Conservation (phyloP, 1,140 invertebrate genomes). For the Chymomyza costata region DNA sequence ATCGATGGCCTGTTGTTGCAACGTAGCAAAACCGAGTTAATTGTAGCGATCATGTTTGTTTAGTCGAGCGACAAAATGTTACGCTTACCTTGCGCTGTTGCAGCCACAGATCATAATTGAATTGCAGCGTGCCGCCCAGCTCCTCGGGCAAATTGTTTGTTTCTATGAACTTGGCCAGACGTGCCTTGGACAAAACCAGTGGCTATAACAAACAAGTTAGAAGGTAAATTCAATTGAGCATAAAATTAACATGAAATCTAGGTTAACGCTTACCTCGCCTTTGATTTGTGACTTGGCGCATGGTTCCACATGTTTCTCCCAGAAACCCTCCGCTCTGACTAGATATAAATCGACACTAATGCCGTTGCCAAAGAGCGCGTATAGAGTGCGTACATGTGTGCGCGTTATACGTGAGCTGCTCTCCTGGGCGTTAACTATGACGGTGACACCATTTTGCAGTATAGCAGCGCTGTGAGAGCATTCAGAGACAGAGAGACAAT, state of each 20-base stretch:
- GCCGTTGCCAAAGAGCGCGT: slow-evolving; percentile 76
- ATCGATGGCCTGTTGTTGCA: slow-evolving; percentile 78
- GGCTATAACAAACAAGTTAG: slow-evolving; percentile 76
- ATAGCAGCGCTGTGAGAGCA: slow-evolving; percentile 41
- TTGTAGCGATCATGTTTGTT: not conserved
- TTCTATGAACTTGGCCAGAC: slow-evolving; percentile 84
- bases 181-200: slow-evolving; percentile 79
- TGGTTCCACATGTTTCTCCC: slow-evolving; percentile 85
- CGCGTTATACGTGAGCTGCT: slow-evolving; percentile 80
- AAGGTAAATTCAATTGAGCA: not conserved
- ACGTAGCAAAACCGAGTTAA: not conserved
- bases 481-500: not conserved
- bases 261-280: slow-evolving; percentile 77
- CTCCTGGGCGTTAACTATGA: slow-evolving; percentile 81
- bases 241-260: no score
- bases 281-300: slow-evolving; percentile 81
- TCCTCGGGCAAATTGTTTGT: slow-evolving; percentile 85
- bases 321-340: slow-evolving; percentile 83
- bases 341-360: slow-evolving; percentile 79
- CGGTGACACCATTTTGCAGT: slow-evolving; percentile 77
- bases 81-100: slow-evolving; percentile 85
- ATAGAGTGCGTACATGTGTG: slow-evolving; percentile 78
- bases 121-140: slow-evolving; percentile 85
- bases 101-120: slow-evolving; percentile 89
- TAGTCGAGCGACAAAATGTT: no score